Conservation (phyloP, 1,140 invertebrate species). For the Oryctes rhinoceros region DNA sequence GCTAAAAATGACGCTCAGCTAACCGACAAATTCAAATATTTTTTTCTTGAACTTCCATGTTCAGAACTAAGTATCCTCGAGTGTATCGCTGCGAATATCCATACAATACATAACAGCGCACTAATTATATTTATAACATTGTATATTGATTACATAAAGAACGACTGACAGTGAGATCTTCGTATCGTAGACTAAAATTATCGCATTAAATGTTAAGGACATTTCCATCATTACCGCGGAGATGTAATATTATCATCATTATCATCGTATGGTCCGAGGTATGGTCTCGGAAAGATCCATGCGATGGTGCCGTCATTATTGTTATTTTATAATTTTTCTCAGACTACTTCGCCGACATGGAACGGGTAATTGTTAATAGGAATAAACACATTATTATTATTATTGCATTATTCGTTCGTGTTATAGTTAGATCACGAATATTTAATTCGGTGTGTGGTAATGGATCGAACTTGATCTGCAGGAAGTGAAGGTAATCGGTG, state of each 20-base stretch:
- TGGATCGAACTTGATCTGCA: too few species aligned
- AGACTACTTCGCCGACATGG: background rate
- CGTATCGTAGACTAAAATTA: background rate
- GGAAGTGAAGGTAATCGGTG: too few species aligned
- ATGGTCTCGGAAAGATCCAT: background rate
- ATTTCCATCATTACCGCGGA: background rate
- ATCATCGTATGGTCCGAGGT: background rate
- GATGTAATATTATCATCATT: background rate
- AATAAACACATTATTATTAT: slow-evolving; percentile 19
- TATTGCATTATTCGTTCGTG: background rate
- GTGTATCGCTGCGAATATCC: too few species aligned
- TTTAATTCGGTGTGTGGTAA: background rate
- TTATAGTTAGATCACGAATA: background rate
- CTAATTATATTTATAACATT: slow-evolving; percentile 25
- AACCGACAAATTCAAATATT: too few species aligned
- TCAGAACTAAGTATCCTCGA: too few species aligned
- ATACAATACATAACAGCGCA: background rate
- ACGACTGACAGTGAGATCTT: background rate
- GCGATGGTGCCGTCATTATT: background rate
- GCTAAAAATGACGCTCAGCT: too few species aligned
- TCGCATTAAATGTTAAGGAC: slow-evolving; percentile 11
- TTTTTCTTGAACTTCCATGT: too few species aligned
- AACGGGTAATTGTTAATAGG: background rate
- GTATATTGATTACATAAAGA: slow-evolving; percentile 2
- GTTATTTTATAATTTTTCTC: slow-evolving; percentile 18